A percentile compares a stretch with the other conserved stretches of the same genome.
Conservation (phyloP, 2,797 vertebrate genomes). For the Rhinichthys osculus region DNA sequence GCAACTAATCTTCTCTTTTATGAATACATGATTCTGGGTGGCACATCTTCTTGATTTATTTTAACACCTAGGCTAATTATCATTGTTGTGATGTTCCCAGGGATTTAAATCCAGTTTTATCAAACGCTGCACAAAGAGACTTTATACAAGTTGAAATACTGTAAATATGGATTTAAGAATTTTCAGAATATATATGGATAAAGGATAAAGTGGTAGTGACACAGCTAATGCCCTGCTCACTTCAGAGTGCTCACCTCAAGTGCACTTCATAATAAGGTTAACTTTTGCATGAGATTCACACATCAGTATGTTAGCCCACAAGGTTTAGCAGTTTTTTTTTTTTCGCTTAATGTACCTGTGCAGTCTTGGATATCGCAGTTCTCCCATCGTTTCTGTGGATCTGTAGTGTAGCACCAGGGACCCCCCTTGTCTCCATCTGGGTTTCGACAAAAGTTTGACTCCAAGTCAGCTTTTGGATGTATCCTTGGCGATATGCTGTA, state of each 20-base stretch:
- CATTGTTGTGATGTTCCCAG: background rate
- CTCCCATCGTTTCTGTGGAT: slow-evolving; percentile 81
- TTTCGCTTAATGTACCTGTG: slow-evolving; percentile 76
- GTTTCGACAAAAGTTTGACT: slow-evolving; percentile 93
- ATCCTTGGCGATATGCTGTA: slow-evolving; percentile 78
- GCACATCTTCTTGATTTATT: background rate
- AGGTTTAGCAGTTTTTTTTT: background rate
- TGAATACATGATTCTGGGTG: background rate
- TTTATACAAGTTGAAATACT: background rate
- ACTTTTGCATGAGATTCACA: background rate
- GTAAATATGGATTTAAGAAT: background rate
- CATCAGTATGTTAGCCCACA: background rate
- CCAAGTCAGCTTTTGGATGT: slow-evolving; percentile 79
- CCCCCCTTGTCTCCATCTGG: slow-evolving; percentile 83
- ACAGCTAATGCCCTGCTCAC: background rate
- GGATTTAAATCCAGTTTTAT: background rate
- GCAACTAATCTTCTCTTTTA: background rate
- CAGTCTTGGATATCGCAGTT: slow-evolving; percentile 86
- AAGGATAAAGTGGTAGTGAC: background rate
- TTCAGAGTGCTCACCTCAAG: background rate
- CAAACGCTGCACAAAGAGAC: background rate
- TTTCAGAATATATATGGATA: background rate
- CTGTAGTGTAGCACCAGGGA: slow-evolving; percentile 95
- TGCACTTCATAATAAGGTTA: background rate
- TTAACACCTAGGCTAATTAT: background rate